Evolutionary conservation across 2,888 invertebrate genomes (phyloP).

Genomic region (Pediacus dermestoides): DNA sequence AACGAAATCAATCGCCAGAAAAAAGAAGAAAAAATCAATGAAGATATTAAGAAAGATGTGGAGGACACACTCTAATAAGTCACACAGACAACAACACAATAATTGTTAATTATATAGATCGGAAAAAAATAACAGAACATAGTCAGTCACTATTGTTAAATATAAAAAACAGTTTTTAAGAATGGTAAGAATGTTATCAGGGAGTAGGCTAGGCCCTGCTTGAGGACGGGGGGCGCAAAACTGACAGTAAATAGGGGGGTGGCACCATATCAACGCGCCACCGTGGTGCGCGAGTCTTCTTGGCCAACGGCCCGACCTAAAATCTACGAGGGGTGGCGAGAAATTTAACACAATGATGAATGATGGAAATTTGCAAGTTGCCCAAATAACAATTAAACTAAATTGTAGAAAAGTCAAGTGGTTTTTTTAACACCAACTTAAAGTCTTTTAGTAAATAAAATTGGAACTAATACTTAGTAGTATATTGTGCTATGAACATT

Average conservation of each 20-base stretch:
- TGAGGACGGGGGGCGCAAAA: constrained; percentile 35
- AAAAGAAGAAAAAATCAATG: constrained; percentile 34
- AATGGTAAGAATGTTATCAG: constrained; percentile 23
- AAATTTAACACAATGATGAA: no score
- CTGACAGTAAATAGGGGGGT: constrained; percentile 37
- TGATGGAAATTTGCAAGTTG: no score
- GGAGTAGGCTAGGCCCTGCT: constrained; percentile 29
- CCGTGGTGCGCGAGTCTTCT: constrained; percentile 5
- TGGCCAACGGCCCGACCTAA: neutral
- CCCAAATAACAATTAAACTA: no score
- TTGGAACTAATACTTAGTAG: no score
- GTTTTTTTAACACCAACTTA: no score
- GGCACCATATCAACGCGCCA: constrained; percentile 14
- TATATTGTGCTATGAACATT: no score
- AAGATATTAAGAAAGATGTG: constrained; percentile 27
- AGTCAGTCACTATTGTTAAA: no score
- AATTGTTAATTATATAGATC: constrained; percentile 5
- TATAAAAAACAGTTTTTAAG: constrained; percentile 26
- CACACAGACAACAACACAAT: constrained; percentile 5
- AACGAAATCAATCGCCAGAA: constrained; percentile 31
- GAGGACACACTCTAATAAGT: constrained; percentile 1
- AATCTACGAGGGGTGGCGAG: no score
- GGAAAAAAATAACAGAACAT: no score
- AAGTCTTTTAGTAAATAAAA: no score
- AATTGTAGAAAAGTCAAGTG: no score